These are phyloP conservation scores for Strix aluco DNA, from an alignment of 2,113 vertebrate genomes.

Conservation along the genomic window DNA sequence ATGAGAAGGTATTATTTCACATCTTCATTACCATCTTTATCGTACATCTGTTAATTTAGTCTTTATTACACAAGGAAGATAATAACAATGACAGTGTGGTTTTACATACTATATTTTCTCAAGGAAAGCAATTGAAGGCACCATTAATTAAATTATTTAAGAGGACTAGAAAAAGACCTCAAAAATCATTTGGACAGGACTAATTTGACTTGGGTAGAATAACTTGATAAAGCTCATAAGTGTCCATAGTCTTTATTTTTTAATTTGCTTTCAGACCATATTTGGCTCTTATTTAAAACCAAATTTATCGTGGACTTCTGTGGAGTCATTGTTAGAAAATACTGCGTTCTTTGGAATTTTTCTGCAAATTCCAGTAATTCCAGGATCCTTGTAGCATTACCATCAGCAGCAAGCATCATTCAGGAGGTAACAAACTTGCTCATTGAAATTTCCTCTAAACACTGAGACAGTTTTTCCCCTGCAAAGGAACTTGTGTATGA, in stretches of 20 bases:
- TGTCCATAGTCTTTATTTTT: not conserved
- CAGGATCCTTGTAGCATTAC: not conserved
- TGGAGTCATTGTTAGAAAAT: not conserved
- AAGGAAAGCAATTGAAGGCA: not conserved
- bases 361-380: not conserved
- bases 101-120: not conserved
- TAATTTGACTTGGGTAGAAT: not conserved
- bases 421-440: not conserved
- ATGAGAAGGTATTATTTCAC: not conserved
- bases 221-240: not conserved
- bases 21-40: not conserved
- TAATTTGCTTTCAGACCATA: not conserved
- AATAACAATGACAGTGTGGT: not conserved
- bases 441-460: not conserved
- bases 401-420: not conserved
- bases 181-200: not conserved
- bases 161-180: not conserved
- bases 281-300: not conserved
- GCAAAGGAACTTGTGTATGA: not conserved
- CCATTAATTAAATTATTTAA: not conserved
- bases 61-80: not conserved
- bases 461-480: not conserved
- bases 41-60: not conserved
- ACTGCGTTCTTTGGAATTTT: not conserved
- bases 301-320: not conserved